Evolutionary conservation across 2,113 vertebrate genomes (phyloP).

Genomic region (Phyllostomus hastatus): DNA sequence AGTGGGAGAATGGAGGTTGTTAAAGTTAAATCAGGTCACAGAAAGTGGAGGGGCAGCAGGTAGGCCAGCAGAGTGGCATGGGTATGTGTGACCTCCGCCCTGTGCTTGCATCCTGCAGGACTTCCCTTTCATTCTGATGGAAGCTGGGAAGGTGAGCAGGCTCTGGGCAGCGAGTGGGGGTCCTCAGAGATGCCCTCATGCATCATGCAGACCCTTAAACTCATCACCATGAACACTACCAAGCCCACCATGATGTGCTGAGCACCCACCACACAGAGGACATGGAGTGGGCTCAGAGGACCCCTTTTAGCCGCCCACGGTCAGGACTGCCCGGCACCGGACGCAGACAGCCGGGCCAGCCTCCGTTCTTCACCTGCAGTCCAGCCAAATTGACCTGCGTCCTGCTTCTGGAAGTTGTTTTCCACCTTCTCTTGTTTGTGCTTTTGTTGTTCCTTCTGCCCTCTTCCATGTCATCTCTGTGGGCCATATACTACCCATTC

Average conservation of each 20-base stretch:
- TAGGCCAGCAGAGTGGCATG: background rate
- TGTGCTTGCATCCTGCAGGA: background rate
- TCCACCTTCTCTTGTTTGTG: background rate
- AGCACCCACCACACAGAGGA: background rate
- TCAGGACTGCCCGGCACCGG: background rate
- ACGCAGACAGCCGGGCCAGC: background rate
- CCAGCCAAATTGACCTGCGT: background rate
- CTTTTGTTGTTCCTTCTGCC: background rate
- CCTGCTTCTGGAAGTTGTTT: background rate
- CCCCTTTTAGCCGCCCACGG: background rate
- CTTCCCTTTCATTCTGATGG: no score
- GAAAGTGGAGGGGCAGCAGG: background rate
- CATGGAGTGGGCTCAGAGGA: background rate
- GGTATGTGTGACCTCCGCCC: background rate
- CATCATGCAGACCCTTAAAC: background rate
- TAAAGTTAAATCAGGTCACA: background rate
- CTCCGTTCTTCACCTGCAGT: background rate
- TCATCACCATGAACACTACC: background rate
- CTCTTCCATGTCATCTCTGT: background rate
- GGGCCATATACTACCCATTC: background rate
- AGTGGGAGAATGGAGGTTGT: background rate
- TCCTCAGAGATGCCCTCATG: accelerated
- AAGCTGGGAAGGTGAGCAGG: background rate
- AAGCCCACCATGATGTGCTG: accelerated
- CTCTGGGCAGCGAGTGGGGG: background rate